Percentiles rank a stretch among this genome's conserved stretches.
Evolutionary conservation across 2,888 invertebrate genomes (phyloP).

Genomic region (Ditula angustiorana): DNA sequence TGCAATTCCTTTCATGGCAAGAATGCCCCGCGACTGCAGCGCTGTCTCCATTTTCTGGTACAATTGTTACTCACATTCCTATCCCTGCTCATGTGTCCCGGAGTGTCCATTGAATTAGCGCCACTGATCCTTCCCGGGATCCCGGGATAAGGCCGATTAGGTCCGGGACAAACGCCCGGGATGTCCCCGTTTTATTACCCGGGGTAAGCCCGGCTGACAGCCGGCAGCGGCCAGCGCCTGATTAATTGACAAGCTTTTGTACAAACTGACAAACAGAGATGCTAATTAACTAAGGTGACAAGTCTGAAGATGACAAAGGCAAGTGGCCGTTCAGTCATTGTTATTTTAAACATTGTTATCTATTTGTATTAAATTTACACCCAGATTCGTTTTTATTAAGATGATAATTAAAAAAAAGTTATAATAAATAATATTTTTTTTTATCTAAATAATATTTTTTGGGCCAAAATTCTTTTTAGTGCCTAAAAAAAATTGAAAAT

Average conservation of each 20-base stretch:
- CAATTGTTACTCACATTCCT: neutral
- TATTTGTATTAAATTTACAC: neutral
- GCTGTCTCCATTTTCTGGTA: neutral
- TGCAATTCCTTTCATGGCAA: no score
- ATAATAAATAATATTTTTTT: no score
- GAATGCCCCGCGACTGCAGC: no score
- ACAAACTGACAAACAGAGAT: neutral
- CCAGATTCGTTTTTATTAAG: neutral
- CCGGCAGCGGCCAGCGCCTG: no score
- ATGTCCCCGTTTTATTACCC: neutral
- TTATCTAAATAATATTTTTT: no score
- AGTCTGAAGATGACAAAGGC: neutral
- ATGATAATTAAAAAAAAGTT: no score
- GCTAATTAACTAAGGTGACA: neutral
- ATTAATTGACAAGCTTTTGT: constrained; percentile 1
- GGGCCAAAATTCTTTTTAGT: no score
- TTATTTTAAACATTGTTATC: neutral
- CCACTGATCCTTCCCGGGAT: no score
- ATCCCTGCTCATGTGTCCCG: neutral
- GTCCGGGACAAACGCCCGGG: neutral
- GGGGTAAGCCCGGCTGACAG: neutral
- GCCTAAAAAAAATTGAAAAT: no score
- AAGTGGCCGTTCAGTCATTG: neutral
- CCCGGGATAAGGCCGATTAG: neutral
- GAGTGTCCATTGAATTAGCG: constrained; percentile 1